A percentile compares a stretch with the other conserved stretches of the same genome.
Conservation (phyloP, 2,888 invertebrate genomes). For the Drosophila nr. medialis region DNA sequence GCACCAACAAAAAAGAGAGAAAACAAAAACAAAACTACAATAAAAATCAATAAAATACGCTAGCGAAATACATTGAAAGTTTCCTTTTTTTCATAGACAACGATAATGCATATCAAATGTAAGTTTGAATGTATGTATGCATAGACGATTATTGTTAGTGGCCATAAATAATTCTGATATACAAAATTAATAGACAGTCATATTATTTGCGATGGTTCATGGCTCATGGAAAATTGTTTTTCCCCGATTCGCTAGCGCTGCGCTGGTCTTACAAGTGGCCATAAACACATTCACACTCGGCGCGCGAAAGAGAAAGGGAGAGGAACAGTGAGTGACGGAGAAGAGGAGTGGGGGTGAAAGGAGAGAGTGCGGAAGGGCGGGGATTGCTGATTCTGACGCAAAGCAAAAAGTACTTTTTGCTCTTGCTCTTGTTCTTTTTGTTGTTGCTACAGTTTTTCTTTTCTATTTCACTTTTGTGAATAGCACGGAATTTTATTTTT, state of each 20-base stretch:
- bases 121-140: slow-evolving; percentile 10
- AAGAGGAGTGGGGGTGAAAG: background rate
- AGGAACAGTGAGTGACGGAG: background rate
- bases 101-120: slow-evolving; percentile 41
- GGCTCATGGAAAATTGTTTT: slow-evolving; percentile 33
- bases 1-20: slow-evolving; percentile 11
- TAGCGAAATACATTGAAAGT: slow-evolving; percentile 36
- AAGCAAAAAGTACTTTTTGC: slow-evolving; percentile 48
- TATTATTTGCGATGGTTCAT: slow-evolving; percentile 29
- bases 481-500: slow-evolving; percentile 20
- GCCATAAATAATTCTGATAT: slow-evolving; percentile 60
- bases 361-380: slow-evolving; percentile 12
- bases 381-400: slow-evolving; percentile 66
- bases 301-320: slow-evolving; percentile 5
- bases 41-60: slow-evolving; percentile 53
- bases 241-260: slow-evolving; percentile 25
- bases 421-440: slow-evolving; percentile 35
- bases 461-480: slow-evolving; percentile 25
- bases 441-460: slow-evolving; percentile 34
- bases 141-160: slow-evolving; percentile 28
- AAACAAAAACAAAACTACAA: slow-evolving; percentile 22
- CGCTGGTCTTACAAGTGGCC: slow-evolving; percentile 77
- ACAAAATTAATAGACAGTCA: slow-evolving; percentile 31
- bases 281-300: slow-evolving; percentile 61
- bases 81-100: slow-evolving; percentile 15